These are phyloP conservation scores for Pelodiscus sinensis DNA, from an alignment of 2,113 vertebrate species.

Conservation along the genomic window DNA sequence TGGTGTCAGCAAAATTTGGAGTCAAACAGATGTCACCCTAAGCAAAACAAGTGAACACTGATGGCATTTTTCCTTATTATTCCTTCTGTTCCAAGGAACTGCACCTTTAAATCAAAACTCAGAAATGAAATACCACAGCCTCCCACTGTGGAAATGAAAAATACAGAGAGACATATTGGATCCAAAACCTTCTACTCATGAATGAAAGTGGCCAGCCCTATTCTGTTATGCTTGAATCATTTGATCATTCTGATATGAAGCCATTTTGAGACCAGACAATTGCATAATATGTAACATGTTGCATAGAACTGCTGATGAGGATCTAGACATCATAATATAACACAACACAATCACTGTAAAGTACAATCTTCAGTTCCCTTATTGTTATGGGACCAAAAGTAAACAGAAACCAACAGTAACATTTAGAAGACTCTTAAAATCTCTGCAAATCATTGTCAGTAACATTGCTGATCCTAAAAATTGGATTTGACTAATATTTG, in stretches of 20 bases:
- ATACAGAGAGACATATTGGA: not conserved
- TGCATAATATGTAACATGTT: not conserved
- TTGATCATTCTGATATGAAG: accelerated
- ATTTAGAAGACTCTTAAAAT: not conserved
- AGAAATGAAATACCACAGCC: not conserved
- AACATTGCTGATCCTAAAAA: not conserved
- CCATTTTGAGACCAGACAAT: not conserved
- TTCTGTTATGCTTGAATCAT: not conserved
- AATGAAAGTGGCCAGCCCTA: not conserved
- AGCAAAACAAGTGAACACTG: not conserved
- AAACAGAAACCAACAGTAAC: not conserved
- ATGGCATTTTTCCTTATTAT: not conserved
- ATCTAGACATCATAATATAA: accelerated
- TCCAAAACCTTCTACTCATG: not conserved
- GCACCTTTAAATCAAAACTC: not conserved
- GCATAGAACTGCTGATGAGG: not conserved
- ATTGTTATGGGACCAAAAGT: not conserved
- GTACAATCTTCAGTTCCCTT: not conserved
- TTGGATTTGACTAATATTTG: not conserved
- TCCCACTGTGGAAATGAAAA: not conserved
- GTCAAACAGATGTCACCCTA: not conserved
- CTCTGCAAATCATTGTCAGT: not conserved
- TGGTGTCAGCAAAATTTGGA: not conserved
- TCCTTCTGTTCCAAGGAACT: not conserved
- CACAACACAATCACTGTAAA: not conserved